phyloP scores from a whole-genome alignment of 2,888 invertebrate species.

The Octonoba sinensis region DNA sequence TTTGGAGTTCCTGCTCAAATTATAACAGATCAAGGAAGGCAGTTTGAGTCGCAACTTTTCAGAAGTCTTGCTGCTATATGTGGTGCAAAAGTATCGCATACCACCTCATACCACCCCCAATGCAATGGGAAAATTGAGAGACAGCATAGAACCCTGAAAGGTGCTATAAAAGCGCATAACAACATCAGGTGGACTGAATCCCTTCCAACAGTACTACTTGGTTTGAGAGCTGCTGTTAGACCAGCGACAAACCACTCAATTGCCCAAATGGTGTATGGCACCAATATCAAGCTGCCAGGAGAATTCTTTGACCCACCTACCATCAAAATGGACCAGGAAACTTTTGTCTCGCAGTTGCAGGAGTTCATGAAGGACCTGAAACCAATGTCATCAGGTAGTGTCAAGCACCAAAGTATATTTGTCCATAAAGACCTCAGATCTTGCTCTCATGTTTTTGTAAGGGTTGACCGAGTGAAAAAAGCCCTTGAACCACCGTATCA shows the following conservation, averaged over 20 bases:
- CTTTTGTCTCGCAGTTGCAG: conserved; percentile 1
- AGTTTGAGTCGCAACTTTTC: conserved; percentile 19
- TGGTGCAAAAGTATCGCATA: conserved; percentile 11
- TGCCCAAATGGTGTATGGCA: conserved; percentile 31
- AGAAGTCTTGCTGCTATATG: conserved; percentile 4
- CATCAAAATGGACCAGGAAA: conserved; percentile 15
- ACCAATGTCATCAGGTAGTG: background rate
- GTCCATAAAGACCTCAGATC: conserved; percentile 16
- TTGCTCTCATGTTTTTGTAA: conserved; percentile 25
- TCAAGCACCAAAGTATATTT: conserved; percentile 2
- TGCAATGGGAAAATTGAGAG: conserved; percentile 17
- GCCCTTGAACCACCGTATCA: conserved; percentile 19
- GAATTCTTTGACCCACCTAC: too few relatives aligned
- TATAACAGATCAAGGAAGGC: conserved; percentile 8
- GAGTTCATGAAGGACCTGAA: conserved; percentile 9
- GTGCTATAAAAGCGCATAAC: too few relatives aligned
- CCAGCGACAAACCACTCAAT: conserved; percentile 1
- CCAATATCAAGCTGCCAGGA: conserved; percentile 2
- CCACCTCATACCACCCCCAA: conserved; percentile 19
- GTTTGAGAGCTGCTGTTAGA: conserved; percentile 8
- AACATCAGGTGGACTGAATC: conserved; percentile 8
- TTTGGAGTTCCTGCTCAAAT: conserved; percentile 10
- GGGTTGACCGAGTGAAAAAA: conserved; percentile 19
- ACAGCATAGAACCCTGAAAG: conserved; percentile 3
- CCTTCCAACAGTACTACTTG: conserved; percentile 12